Percentiles rank a stretch among this genome's conserved stretches.
Conservation (phyloP, 2,113 vertebrate species). For the Nerophis lumbriciformis region DNA sequence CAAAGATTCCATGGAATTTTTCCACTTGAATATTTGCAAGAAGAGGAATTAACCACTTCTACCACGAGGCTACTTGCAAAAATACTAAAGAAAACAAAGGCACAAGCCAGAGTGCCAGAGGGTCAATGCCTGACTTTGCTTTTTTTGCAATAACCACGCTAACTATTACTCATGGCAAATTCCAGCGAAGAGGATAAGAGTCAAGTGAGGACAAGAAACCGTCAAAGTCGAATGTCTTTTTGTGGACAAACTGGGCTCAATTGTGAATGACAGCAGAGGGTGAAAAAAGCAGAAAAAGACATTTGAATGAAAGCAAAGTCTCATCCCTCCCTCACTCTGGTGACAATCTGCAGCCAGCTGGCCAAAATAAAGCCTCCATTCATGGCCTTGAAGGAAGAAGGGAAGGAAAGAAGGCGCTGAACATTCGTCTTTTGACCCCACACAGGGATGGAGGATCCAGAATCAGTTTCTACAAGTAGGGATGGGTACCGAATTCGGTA, state of each 20-base stretch:
- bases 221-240: background rate
- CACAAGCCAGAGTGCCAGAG: background rate
- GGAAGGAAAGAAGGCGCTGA: constrained; percentile 15
- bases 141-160: no score
- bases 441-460: no score
- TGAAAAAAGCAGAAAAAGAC: constrained; percentile 18
- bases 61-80: constrained; percentile 5
- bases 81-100: background rate
- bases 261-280: background rate
- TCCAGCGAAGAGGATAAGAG: background rate
- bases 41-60: constrained; percentile 26
- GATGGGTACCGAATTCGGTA: no score
- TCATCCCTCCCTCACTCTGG: constrained; percentile 29
- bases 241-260: background rate
- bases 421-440: constrained; percentile 7
- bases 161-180: no score
- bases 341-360: constrained; percentile 46
- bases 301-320: constrained; percentile 25
- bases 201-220: background rate
- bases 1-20: constrained; percentile 37
- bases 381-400: constrained; percentile 34
- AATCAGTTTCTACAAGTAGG: background rate
- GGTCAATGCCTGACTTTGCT: no score
- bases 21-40: constrained; percentile 31
- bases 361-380: constrained; percentile 32